Conservation (phyloP, 2,113 vertebrate genomes). For the Chrysochloris asiatica region DNA sequence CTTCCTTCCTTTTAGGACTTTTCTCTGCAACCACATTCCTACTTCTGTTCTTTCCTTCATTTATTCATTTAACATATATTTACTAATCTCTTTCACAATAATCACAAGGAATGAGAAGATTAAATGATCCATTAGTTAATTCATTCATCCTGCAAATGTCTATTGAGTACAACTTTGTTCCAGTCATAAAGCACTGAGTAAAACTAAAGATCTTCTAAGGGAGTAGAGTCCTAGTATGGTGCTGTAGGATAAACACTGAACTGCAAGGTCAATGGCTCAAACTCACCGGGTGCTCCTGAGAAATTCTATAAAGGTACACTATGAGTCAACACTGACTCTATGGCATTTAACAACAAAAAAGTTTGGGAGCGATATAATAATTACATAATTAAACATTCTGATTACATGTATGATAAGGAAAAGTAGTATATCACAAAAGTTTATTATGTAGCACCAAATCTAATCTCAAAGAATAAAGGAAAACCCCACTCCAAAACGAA, state of each 20-base stretch:
- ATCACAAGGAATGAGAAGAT: not conserved
- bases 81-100: not conserved
- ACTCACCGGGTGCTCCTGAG: too few relatives aligned
- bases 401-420: not conserved
- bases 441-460: not conserved
- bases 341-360: too few relatives aligned
- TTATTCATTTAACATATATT: not conserved
- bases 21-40: not conserved
- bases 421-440: not conserved
- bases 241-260: too few relatives aligned
- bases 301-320: too few relatives aligned
- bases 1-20: not conserved
- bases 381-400: slow-evolving; percentile 1
- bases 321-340: too few relatives aligned
- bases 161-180: not conserved
- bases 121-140: not conserved
- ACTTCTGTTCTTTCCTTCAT: not conserved
- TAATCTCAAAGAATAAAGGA: slow-evolving; percentile 30
- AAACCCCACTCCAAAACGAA: too few relatives aligned
- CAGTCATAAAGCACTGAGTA: not conserved
- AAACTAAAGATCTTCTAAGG: not conserved
- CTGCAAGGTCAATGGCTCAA: too few relatives aligned
- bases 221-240: too few relatives aligned
- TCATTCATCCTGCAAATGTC: not conserved
- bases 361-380: not conserved